Conservation (phyloP, 2,888 invertebrate genomes). For the Limenitis camilla region DNA sequence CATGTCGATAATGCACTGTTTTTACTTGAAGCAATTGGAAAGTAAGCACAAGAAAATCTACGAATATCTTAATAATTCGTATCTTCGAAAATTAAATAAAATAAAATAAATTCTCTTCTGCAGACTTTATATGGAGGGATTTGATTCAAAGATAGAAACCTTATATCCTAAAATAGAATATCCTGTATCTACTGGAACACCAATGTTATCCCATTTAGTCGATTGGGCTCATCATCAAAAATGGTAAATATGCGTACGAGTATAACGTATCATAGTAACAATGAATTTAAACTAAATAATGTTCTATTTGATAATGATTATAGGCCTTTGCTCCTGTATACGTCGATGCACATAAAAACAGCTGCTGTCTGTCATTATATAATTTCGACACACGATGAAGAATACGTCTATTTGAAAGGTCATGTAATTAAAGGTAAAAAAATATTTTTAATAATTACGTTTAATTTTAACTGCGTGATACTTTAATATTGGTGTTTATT, state of each 20-base stretch:
- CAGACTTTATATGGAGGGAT: conserved; percentile 84
- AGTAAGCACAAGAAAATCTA: conserved; percentile 51
- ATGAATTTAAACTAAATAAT: neutral
- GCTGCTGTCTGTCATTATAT: conserved; percentile 69
- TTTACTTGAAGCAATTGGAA: conserved; percentile 77
- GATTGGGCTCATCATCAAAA: conserved; percentile 86
- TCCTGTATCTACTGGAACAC: conserved; percentile 90
- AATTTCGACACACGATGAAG: conserved; percentile 70
- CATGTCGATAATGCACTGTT: conserved; percentile 75
- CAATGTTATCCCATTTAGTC: conserved; percentile 85
- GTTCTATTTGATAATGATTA: neutral
- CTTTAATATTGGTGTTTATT: too few species aligned
- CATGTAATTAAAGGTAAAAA: conserved; percentile 82
- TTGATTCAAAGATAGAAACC: conserved; percentile 78
- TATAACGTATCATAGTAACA: neutral
- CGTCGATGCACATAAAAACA: conserved; percentile 41
- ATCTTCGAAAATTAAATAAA: neutral
- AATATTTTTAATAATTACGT: neutral
- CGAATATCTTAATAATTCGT: neutral
- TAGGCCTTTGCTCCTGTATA: neutral
- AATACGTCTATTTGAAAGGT: conserved; percentile 78
- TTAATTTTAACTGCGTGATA: too few species aligned
- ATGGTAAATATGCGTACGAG: conserved; percentile 56
- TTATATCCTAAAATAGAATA: conserved; percentile 83
- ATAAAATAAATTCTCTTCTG: neutral